Evolutionary conservation across 2,113 vertebrate genomes (phyloP), one percentile per base, ranked within the genome.

Genomic region (Psilopogon haemacephalus): DNA sequence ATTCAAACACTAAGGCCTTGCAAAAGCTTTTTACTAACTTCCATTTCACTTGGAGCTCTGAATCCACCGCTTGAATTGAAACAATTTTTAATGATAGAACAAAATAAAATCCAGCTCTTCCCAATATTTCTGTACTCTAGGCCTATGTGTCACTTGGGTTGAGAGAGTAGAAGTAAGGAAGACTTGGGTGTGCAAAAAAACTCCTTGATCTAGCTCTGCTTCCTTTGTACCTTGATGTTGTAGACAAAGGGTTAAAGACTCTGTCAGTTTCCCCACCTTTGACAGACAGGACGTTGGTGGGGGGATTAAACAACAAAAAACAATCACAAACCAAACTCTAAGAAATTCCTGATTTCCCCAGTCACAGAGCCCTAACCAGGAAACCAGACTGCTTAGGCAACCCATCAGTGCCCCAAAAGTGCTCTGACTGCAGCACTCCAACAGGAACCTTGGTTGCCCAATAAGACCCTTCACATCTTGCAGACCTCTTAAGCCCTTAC

Each of bases 381-480:
- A 80, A 84, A n/a, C 18, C 28, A 32, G 63, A 32, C 2, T 21
- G 40, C 71, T 35, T 27, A 23, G 56, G 59, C 70, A 63, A 52
- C 58, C 69, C 48, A 32, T 7, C 6, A 1, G 55, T 48, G 35
- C n/a, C 79, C 48, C 35, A 23, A 4, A 42, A 40, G 27, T 1
- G 9, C 60, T 64, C 30, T 0, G 4, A 37, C 16, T n/a, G 38
- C 65, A 20, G 52, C 5, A 19, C 14, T 16, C 50, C 23, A 30
- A 18, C 14, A 33, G 54, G n/a, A 84, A 65, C 24, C 27, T 64
- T 52, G 12, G 6, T 46, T 59, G 15, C 24, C 84, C 84, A 71
- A 35, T 0, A 0, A 84, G 77, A 44, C 28, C 38, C 60, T 50
- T 59, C 60, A 6, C 0, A 0, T 21, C 23, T 30, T 9, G 0